phyloP scores from a whole-genome alignment of 2,888 invertebrate species.

The Dinocampus coccinellae region DNA sequence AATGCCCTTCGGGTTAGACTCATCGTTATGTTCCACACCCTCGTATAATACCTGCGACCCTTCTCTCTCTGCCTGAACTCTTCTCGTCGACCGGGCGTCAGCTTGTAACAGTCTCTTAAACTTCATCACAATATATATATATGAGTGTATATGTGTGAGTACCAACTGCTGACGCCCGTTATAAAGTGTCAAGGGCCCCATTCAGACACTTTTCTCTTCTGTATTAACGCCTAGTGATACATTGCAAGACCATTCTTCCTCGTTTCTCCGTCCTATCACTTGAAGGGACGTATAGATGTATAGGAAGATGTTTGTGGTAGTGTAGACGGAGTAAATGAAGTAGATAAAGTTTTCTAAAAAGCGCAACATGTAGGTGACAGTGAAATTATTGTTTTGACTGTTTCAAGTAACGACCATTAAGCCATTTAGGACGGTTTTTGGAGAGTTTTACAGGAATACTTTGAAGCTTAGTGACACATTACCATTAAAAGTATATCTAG shows the following conservation, averaged over 20 bases:
- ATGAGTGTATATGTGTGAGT: conserved; percentile 49
- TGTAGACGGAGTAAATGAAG: background rate
- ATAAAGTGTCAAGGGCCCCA: conserved; percentile 59
- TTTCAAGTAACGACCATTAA: conserved; percentile 14
- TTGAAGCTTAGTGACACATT: background rate
- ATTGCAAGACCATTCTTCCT: conserved; percentile 19
- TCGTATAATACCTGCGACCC: conserved; percentile 45
- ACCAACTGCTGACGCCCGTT: conserved; percentile 68
- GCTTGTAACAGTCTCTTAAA: conserved; percentile 70
- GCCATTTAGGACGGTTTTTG: background rate
- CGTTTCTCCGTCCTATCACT: background rate
- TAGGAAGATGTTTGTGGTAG: background rate
- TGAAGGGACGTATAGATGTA: background rate
- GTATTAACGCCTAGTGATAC: conserved; percentile 46
- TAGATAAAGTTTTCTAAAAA: background rate
- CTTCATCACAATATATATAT: conserved; percentile 44
- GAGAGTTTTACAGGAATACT: background rate
- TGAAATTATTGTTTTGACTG: background rate
- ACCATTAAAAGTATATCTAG: background rate
- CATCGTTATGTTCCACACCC: conserved; percentile 54
- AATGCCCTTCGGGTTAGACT: conserved; percentile 63
- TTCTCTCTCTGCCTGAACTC: conserved; percentile 45
- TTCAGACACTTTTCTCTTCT: conserved; percentile 37
- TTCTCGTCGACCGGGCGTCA: conserved; percentile 58
- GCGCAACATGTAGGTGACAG: background rate